These are phyloP conservation scores for Colinus virginianus DNA, from an alignment of 2,113 vertebrate genomes.

Conservation along the genomic window DNA sequence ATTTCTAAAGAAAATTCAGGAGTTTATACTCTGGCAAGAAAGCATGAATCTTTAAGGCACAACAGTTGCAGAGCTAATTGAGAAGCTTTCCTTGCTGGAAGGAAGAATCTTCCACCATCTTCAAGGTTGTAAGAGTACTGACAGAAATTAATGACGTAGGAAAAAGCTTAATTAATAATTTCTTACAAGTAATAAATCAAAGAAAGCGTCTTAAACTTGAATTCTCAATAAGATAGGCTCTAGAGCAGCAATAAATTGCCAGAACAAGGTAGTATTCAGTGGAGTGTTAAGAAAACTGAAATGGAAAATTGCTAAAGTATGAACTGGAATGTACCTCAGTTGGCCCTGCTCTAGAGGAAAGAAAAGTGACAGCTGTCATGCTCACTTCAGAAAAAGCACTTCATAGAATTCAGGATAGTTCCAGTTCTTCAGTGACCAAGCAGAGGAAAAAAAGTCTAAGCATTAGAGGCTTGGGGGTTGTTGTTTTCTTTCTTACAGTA, in stretches of 20 bases:
- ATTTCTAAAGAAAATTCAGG: background rate
- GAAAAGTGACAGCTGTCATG: background rate
- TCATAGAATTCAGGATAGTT: background rate
- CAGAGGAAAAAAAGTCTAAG: background rate
- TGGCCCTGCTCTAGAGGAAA: background rate
- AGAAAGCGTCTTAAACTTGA: background rate
- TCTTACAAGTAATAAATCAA: background rate
- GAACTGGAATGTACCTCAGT: background rate
- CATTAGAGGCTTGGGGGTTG: background rate
- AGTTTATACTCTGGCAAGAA: background rate
- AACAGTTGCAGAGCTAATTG: background rate
- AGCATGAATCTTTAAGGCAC: background rate
- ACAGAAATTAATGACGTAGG: background rate
- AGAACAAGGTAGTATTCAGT: background rate
- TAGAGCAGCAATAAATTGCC: background rate
- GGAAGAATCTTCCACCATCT: background rate
- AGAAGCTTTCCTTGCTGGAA: background rate
- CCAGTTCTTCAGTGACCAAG: background rate
- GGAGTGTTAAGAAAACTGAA: background rate
- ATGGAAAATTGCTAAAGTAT: background rate
- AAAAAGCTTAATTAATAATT: background rate
- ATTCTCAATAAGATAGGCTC: background rate
- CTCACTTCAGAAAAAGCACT: background rate
- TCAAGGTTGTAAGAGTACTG: background rate
- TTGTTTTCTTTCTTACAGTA: background rate